A percentile compares a stretch with the other conserved stretches of the same genome.
Conservation (phyloP, 2,113 vertebrate species). For the Xiphophorus hellerii region DNA sequence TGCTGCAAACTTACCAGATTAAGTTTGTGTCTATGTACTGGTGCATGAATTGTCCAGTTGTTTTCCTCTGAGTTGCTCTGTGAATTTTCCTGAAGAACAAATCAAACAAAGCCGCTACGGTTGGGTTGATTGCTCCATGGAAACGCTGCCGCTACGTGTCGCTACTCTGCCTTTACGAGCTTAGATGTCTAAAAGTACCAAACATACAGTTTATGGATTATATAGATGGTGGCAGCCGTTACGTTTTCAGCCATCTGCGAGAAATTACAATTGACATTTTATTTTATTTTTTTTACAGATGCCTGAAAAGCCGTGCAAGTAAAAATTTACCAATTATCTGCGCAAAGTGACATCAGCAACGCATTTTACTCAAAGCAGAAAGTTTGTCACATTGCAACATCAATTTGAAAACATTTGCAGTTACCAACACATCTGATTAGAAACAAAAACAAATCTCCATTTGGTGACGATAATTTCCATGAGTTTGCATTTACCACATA, state of each 20-base stretch:
- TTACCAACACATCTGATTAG: background rate
- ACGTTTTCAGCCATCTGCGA: background rate
- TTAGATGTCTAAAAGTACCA: background rate
- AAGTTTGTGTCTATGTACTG: no score
- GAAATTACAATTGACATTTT: background rate
- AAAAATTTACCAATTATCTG: background rate
- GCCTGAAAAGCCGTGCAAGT: background rate
- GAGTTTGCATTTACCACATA: conserved; percentile 11
- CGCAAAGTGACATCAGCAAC: background rate
- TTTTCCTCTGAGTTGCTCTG: no score
- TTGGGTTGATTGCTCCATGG: no score
- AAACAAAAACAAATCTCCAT: background rate
- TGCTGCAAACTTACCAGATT: no score
- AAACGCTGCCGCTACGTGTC: no score
- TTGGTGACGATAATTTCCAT: conserved; percentile 1
- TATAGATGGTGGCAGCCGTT: conserved; percentile 1
- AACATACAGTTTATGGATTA: background rate
- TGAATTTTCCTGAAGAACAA: no score
- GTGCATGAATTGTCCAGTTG: no score
- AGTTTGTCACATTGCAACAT: conserved; percentile 3
- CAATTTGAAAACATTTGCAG: conserved; percentile 1
- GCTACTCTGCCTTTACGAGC: no score
- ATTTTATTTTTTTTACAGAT: background rate
- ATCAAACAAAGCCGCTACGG: no score
- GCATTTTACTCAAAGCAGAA: conserved; percentile 7